Evolutionary conservation across 1,140 invertebrate species (phyloP).

Genomic region (Hyles euphorbiae): DNA sequence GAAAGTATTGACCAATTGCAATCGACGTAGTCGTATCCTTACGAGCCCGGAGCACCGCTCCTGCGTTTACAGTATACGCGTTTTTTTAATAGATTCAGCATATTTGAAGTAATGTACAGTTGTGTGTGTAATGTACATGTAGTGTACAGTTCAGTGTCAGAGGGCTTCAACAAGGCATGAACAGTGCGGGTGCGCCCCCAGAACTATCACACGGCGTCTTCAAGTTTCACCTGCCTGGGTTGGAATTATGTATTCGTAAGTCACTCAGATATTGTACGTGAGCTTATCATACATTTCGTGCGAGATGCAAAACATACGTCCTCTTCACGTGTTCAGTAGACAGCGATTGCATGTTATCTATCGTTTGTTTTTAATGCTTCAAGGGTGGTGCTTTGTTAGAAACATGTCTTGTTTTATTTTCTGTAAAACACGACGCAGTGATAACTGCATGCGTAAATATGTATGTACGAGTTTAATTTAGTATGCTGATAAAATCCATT

Average conservation of each 20-base stretch:
- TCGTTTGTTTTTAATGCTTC: background rate
- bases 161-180: constrained; percentile 12
- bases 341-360: constrained; percentile 2
- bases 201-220: background rate
- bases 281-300: constrained; percentile 7
- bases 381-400: constrained; percentile 3
- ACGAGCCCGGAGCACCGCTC: background rate
- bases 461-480: background rate
- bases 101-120: background rate
- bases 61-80: background rate
- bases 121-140: too few species aligned
- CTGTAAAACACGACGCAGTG: background rate
- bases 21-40: background rate
- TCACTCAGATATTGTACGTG: constrained; percentile 11
- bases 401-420: constrained; percentile 1
- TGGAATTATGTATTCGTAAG: constrained; percentile 43
- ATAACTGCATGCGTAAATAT: too few species aligned
- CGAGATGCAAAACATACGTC: background rate
- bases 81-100: background rate
- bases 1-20: constrained; percentile 4
- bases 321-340: constrained; percentile 3
- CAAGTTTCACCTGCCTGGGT: constrained; percentile 1
- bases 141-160: constrained; percentile 1
- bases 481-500: background rate
- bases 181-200: constrained; percentile 6